Percentiles rank a stretch among this genome's conserved stretches.
These are phyloP conservation scores for Steatocranus sp. DNA, from an alignment of 2,797 vertebrate genomes.

Conservation along the genomic window DNA sequence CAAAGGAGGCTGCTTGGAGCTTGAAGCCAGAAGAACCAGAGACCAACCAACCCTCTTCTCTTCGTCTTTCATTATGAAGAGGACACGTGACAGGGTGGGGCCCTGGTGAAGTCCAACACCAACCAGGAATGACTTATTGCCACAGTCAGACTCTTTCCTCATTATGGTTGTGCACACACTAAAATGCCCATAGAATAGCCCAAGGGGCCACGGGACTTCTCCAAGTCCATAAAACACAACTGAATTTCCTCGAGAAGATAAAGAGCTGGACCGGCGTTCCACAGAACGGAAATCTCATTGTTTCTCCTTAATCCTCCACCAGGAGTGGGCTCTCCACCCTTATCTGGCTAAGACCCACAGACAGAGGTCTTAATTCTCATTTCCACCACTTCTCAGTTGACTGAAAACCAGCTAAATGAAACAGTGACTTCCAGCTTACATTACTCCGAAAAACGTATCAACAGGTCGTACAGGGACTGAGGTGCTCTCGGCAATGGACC, in stretches of 20 bases:
- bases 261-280: fast-evolving
- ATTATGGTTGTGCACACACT: background rate
- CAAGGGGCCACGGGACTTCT: background rate
- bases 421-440: background rate
- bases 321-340: background rate
- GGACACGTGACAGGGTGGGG: background rate
- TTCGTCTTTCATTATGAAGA: background rate
- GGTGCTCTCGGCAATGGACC: background rate
- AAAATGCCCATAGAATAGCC: background rate
- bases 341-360: background rate
- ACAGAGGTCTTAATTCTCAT: background rate
- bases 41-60: background rate
- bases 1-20: background rate
- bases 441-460: fast-evolving
- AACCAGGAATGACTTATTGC: background rate
- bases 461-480: background rate
- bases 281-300: background rate
- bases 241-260: background rate
- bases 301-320: fast-evolving
- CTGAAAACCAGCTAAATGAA: background rate
- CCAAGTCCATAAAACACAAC: background rate
- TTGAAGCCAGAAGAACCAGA: background rate
- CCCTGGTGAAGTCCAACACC: background rate
- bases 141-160: background rate
- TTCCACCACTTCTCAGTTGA: background rate